Evolutionary conservation across 2,113 vertebrate genomes (phyloP).

Genomic region (Scomber scombrus): DNA sequence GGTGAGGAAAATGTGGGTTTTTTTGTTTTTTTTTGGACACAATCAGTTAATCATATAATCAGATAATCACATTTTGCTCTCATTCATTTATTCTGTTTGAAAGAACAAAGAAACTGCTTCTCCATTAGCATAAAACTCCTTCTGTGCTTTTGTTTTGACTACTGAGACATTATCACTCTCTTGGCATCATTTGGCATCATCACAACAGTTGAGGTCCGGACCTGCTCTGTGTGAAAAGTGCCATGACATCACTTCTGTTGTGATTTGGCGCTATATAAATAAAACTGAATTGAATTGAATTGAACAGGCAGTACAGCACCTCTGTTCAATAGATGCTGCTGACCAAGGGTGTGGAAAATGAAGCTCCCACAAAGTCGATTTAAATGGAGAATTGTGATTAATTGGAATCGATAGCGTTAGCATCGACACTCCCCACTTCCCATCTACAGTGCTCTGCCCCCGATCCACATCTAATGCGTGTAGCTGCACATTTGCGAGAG

Average conservation of each 20-base stretch:
- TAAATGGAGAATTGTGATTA: constrained; percentile 77
- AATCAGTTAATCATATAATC: background rate
- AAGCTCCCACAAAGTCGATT: constrained; percentile 68
- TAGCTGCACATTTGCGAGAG: background rate
- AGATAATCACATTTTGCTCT: constrained; percentile 2
- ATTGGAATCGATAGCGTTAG: constrained; percentile 72
- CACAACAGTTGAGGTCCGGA: constrained; percentile 22
- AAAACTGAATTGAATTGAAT: too few relatives aligned
- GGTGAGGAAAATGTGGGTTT: background rate
- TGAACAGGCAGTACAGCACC: too few relatives aligned
- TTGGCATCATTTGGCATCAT: constrained; percentile 45
- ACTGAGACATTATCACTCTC: constrained; percentile 16
- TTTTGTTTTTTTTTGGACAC: background rate
- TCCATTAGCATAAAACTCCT: constrained; percentile 5
- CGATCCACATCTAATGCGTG: constrained; percentile 37
- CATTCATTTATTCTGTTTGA: background rate
- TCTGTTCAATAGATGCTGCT: constrained; percentile 55
- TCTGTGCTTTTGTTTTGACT: constrained; percentile 13
- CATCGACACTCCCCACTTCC: constrained; percentile 50
- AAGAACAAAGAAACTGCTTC: constrained; percentile 23
- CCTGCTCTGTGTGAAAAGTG: too few relatives aligned
- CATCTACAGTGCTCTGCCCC: constrained; percentile 27
- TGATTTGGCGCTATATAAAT: too few relatives aligned
- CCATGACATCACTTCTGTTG: too few relatives aligned
- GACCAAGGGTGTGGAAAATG: constrained; percentile 70